Conservation (phyloP, 2,888 invertebrate species). For the Meloe dianella region DNA sequence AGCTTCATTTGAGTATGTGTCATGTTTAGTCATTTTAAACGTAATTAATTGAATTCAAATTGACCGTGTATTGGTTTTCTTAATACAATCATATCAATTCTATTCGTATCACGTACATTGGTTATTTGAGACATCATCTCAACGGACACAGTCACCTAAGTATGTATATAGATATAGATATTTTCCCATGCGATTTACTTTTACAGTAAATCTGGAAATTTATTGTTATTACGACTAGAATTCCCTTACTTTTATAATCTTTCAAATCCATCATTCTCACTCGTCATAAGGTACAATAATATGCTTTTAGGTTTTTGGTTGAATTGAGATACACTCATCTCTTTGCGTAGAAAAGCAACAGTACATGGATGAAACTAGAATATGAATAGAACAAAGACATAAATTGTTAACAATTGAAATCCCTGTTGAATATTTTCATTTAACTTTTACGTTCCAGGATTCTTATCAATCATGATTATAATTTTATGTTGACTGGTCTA, state of each 20-base stretch:
- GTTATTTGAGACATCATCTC: slow-evolving; percentile 20
- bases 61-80: neutral
- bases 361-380: neutral
- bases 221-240: slow-evolving; percentile 41
- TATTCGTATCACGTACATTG: slow-evolving; percentile 21
- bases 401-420: slow-evolving; percentile 1
- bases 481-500: too few species aligned
- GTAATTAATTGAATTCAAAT: neutral
- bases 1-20: too few species aligned
- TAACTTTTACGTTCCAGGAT: neutral
- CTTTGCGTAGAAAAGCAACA: neutral
- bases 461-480: neutral
- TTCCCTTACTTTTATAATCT: slow-evolving; percentile 36
- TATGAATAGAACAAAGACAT: neutral
- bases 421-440: neutral
- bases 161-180: slow-evolving; percentile 23
- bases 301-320: slow-evolving; percentile 34
- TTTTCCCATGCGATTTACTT: slow-evolving; percentile 32
- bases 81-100: neutral
- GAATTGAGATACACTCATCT: slow-evolving; percentile 18
- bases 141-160: slow-evolving; percentile 24
- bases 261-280: slow-evolving; percentile 40
- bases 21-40: too few species aligned
- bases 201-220: slow-evolving; percentile 40
- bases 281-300: slow-evolving; percentile 34